Conservation (phyloP, 1,140 invertebrate genomes). For the Tachypleus tridentatus region DNA sequence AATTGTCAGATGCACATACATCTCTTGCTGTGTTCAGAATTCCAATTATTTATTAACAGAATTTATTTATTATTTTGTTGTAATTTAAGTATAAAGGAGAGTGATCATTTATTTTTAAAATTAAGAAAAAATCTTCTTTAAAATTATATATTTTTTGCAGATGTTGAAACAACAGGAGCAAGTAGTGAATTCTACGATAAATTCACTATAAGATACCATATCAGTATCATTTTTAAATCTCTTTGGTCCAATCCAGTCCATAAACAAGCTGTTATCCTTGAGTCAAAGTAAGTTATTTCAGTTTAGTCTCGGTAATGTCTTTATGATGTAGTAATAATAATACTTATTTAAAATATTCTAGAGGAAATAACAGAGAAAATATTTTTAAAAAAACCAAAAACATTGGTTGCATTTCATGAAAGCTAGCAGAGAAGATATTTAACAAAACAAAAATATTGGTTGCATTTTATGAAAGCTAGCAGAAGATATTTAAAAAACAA, state of each 20-base stretch:
- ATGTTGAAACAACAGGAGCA: slow-evolving; percentile 93
- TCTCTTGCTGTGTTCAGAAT: no score
- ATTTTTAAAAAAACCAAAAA: slow-evolving; percentile 7
- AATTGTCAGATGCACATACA: no score
- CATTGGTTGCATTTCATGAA: not conserved
- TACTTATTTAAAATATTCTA: slow-evolving; percentile 5
- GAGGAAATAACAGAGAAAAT: slow-evolving; percentile 1
- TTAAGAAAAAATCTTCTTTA: no score
- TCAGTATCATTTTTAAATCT: slow-evolving; percentile 84
- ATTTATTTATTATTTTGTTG: no score
- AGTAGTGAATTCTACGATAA: slow-evolving; percentile 98
- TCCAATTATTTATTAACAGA: no score
- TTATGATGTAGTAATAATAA: not conserved
- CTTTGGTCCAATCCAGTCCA: slow-evolving; percentile 41
- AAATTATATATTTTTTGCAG: slow-evolving; percentile 32
- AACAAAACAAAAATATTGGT: no score
- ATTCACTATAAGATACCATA: slow-evolving; percentile 95
- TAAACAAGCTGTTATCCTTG: slow-evolving; percentile 38
- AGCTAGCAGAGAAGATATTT: no score
- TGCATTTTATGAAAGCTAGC: no score
- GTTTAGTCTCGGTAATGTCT: no score
- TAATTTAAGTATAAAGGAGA: no score
- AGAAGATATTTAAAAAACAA: no score
- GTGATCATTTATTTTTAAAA: no score
- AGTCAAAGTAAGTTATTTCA: slow-evolving; percentile 37